Evolutionary conservation across 2,888 invertebrate genomes (phyloP).

Genomic region (Aporophyla lueneburgensis): DNA sequence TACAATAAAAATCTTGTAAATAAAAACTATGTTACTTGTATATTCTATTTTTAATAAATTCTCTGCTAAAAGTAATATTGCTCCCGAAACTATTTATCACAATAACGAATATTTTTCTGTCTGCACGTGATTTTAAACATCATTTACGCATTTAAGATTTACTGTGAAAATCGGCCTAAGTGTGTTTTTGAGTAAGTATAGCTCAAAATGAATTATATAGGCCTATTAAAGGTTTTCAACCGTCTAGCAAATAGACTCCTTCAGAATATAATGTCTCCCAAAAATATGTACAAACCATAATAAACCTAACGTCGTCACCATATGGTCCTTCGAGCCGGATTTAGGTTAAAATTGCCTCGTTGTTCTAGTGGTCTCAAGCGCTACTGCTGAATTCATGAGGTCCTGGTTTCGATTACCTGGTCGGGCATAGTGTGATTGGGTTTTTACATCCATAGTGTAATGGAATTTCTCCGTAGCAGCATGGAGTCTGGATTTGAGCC

Average conservation of each 20-base stretch:
- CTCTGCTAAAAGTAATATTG: neutral
- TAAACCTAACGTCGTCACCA: no score
- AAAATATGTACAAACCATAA: no score
- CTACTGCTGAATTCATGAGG: no score
- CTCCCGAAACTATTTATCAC: constrained; percentile 9
- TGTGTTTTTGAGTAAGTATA: constrained; percentile 21
- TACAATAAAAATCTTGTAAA: neutral
- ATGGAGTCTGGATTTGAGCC: no score
- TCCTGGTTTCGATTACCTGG: no score
- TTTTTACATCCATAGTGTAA: no score
- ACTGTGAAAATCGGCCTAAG: neutral
- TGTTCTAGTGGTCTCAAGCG: no score
- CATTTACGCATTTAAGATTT: constrained; percentile 4
- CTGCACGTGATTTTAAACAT: constrained; percentile 8
- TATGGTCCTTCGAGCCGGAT: no score
- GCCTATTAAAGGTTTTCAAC: neutral
- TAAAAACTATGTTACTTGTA: neutral
- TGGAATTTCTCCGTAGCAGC: no score
- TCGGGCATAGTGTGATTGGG: no score
- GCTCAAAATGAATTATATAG: neutral
- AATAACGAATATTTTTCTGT: neutral
- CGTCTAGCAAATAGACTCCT: neutral
- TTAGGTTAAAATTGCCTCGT: no score
- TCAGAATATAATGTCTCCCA: no score
- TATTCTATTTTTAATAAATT: neutral